Conservation (phyloP, 2,113 vertebrate species). For the Lutjanus erythropterus region DNA sequence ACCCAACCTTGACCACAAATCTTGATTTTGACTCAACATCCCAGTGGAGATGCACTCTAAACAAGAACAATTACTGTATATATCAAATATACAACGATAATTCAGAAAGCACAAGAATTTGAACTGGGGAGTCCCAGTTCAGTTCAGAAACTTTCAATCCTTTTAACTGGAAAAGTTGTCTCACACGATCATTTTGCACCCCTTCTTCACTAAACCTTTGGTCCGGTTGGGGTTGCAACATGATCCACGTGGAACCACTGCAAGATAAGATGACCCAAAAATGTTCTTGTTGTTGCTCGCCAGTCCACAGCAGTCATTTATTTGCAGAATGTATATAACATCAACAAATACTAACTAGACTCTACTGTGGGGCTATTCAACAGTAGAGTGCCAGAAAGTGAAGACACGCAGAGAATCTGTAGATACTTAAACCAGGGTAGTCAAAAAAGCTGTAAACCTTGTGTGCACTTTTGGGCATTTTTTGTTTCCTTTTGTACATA, state of each 20-base stretch:
- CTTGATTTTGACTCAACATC: conserved; percentile 16
- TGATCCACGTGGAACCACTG: conserved; percentile 3
- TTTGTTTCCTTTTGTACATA: conserved; percentile 92
- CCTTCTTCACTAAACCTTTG: conserved; percentile 1
- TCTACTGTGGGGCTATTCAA: conserved; percentile 89
- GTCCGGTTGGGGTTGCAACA: conserved; percentile 8
- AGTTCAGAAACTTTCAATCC: not conserved
- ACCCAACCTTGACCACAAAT: not conserved
- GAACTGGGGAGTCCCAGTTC: not conserved
- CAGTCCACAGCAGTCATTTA: conserved; percentile 90
- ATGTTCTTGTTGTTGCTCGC: conserved; percentile 84
- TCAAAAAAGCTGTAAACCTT: conserved; percentile 88
- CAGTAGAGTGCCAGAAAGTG: conserved; percentile 81
- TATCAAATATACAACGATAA: not conserved
- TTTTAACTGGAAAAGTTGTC: conserved; percentile 2
- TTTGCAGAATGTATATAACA: conserved; percentile 92
- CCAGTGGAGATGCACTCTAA: not conserved
- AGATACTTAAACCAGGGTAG: conserved; percentile 96
- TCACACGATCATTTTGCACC: conserved; percentile 11
- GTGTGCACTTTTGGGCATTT: conserved; percentile 95
- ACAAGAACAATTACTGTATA: not conserved
- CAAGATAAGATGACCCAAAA: conserved; percentile 69
- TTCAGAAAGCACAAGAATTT: not conserved
- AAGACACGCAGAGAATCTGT: conserved; percentile 85
- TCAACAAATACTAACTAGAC: conserved; percentile 82